Base-by-base conservation (phyloP, 2,888 invertebrate species). In the Drosophila dives region DNA sequence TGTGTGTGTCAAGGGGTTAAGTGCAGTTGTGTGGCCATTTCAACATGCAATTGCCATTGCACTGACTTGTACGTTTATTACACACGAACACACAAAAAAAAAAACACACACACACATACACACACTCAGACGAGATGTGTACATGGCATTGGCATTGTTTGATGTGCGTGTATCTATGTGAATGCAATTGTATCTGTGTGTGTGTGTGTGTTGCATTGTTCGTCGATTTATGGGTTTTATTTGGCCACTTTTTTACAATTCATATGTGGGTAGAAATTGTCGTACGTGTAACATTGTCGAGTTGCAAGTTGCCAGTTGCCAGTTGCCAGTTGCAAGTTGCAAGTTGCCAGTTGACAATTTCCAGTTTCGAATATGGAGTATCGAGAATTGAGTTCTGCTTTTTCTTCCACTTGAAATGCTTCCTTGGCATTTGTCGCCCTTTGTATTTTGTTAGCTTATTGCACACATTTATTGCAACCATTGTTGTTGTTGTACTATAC, bases 221-320 rank as follows among this genome's bases (percentile, higher is more conserved):
- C 81, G 85, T 85, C 85, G 83, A 86, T 87, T 86, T 86, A 87
- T 86, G 85, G 85, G 72, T 83, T 87, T 87, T 86, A 86, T 87
- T 86, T 87, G 76, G 83, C 83, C 77, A 86, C 85, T 86, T 81
- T 85, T 85, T 85, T 81, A 77, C 78, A 72, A 72, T 74, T 74
- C 77, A 80, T 73, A 66, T 75, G 53, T 58, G 50, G 26, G 12
- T 38, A n/a, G 23, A 17, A 49, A 53, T 15, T 55, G 55, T 29
- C 15, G 61, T 53, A 64, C 64, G 61, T 77, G 66, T 56, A 56
- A 60, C 59, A 67, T 67, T 54, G 32, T 51, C 56, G 53, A 61
- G 56, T 70, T 75, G 64, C 56, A 51, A 36, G 3, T 51, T 38
- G 2, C 48, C 26, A 26, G 26, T 26, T 29, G 38, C 17, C 45